These are phyloP conservation scores for Leuciscus waleckii DNA, from an alignment of 2,797 vertebrate genomes.

Conservation along the genomic window DNA sequence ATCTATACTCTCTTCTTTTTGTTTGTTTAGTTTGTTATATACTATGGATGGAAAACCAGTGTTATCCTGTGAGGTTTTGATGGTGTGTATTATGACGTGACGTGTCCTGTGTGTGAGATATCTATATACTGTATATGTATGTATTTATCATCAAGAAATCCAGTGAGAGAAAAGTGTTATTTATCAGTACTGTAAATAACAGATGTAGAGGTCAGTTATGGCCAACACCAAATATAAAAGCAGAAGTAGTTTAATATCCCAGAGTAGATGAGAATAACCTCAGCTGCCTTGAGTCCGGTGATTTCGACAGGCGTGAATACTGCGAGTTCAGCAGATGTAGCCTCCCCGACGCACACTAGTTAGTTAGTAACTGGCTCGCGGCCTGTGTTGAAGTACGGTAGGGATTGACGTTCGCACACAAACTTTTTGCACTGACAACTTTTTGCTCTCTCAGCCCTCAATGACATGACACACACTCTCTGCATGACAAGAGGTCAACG, in stretches of 20 bases:
- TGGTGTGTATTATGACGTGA: slow-evolving; percentile 52
- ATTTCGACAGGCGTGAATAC: slow-evolving; percentile 37
- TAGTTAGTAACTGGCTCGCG: slow-evolving; percentile 1
- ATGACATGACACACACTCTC: neutral
- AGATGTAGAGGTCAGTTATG: slow-evolving; percentile 22
- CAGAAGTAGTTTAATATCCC: slow-evolving; percentile 31
- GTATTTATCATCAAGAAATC: slow-evolving; percentile 49
- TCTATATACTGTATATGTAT: slow-evolving; percentile 48
- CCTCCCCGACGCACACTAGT: slow-evolving; percentile 22
- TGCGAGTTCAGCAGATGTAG: slow-evolving; percentile 18
- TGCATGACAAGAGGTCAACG: slow-evolving; percentile 1
- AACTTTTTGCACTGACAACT: slow-evolving; percentile 29
- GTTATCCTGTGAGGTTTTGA: slow-evolving; percentile 51
- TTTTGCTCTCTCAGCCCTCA: slow-evolving; percentile 7
- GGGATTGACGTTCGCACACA: neutral
- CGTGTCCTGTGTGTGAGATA: slow-evolving; percentile 44
- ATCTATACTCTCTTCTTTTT: slow-evolving; percentile 12
- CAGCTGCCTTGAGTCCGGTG: slow-evolving; percentile 51
- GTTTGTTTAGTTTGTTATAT: slow-evolving; percentile 22
- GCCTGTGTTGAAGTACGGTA: neutral
- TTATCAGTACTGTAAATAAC: slow-evolving; percentile 52
- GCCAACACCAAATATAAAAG: slow-evolving; percentile 38
- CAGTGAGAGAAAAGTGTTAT: slow-evolving; percentile 44
- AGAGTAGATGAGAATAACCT: slow-evolving; percentile 38
- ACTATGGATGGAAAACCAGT: slow-evolving; percentile 44